Conservation (phyloP, 64 coral and sea anemone genomes). For the Actinia equina region DNA sequence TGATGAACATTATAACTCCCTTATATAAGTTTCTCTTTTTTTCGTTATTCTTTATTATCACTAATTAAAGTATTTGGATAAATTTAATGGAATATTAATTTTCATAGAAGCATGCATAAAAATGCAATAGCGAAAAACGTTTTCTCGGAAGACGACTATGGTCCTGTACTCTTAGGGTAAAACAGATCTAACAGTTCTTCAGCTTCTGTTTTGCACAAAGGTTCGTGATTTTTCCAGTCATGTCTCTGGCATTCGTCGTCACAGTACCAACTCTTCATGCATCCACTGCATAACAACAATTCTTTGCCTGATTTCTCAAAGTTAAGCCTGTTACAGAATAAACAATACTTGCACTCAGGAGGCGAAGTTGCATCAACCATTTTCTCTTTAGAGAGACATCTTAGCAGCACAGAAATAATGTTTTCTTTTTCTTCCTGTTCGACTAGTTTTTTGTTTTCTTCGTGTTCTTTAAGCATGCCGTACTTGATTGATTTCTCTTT, state of each 20-base stretch:
- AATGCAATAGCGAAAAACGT: background rate
- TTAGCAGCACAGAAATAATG: background rate
- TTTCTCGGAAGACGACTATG: background rate
- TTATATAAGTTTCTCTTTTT: no score
- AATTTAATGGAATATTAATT: background rate
- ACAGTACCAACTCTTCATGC: slow-evolving; percentile 4
- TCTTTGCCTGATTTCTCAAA: background rate
- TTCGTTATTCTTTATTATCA: no score
- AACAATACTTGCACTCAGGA: background rate
- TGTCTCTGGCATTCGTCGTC: background rate
- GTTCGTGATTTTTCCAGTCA: background rate
- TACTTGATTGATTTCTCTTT: background rate
- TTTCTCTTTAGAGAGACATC: background rate
- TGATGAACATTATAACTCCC: no score
- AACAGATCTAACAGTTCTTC: background rate
- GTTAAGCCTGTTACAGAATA: background rate
- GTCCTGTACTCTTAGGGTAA: background rate
- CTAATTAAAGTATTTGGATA: background rate
- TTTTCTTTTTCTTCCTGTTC: slow-evolving; percentile 3
- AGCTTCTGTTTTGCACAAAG: slow-evolving; percentile 1
- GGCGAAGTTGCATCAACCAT: background rate
- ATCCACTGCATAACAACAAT: background rate
- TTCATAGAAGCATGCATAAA: background rate
- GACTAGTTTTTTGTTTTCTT: background rate
- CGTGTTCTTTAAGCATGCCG: background rate